Conservation (phyloP, 2,113 vertebrate genomes). For the Lepisosteus osseus region DNA sequence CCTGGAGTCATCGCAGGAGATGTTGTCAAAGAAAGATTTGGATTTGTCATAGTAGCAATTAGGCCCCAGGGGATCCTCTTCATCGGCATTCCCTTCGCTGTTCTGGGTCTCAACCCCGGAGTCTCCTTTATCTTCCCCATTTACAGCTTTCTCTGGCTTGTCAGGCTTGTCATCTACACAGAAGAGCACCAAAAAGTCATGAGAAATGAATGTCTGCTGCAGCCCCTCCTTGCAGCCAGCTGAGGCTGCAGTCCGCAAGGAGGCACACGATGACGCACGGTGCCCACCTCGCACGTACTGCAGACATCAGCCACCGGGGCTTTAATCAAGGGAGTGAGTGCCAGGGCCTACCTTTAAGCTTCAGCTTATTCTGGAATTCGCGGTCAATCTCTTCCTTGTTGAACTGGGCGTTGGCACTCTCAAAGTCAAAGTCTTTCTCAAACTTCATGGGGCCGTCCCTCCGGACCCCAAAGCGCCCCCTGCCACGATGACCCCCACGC, state of each 20-base stretch:
- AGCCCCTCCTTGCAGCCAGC: no score
- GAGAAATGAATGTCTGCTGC: background rate
- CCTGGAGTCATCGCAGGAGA: slow-evolving; percentile 91
- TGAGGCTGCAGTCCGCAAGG: no score
- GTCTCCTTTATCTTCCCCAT: slow-evolving; percentile 90
- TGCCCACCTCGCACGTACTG: background rate
- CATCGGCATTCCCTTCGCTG: slow-evolving; percentile 81
- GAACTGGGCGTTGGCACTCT: slow-evolving; percentile 95
- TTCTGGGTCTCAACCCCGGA: slow-evolving; percentile 79
- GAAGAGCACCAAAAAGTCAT: background rate
- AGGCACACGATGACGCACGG: no score
- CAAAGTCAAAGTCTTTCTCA: slow-evolving; percentile 98
- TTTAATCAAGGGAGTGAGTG: no score
- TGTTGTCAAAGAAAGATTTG: slow-evolving; percentile 98
- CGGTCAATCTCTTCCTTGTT: slow-evolving; percentile 97
- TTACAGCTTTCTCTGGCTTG: slow-evolving; percentile 79
- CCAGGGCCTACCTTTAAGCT: slow-evolving; percentile 81
- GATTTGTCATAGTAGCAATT: slow-evolving; percentile 95
- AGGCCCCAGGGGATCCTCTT: slow-evolving; percentile 81
- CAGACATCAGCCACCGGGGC: background rate
- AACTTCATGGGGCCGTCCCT: slow-evolving; percentile 94
- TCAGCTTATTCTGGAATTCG: slow-evolving; percentile 96
- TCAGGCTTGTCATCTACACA: slow-evolving; percentile 82
- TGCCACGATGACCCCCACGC: slow-evolving; percentile 84
- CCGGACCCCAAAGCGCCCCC: slow-evolving; percentile 82